A percentile compares a stretch with the other conserved stretches of the same genome.
These are phyloP conservation scores for Zeugodacus cucurbitae DNA, from an alignment of 1,140 invertebrate species.

Conservation along the genomic window DNA sequence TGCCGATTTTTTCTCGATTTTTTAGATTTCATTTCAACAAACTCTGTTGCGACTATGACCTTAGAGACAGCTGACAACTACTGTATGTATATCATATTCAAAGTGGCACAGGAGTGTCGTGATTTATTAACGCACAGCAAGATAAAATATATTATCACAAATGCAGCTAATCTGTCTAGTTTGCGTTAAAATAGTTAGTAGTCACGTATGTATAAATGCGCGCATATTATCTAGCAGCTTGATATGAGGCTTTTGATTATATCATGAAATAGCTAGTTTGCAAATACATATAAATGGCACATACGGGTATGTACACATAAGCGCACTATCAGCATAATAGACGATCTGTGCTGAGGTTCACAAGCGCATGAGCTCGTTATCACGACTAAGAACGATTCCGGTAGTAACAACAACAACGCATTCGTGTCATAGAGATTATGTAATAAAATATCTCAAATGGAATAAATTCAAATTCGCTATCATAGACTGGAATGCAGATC, in stretches of 20 bases:
- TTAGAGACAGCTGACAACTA: no score
- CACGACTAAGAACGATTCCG: not conserved
- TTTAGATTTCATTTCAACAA: no score
- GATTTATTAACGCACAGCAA: not conserved
- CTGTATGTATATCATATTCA: no score
- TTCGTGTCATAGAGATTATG: not conserved
- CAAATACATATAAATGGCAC: not conserved
- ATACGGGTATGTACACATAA: not conserved
- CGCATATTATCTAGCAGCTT: not conserved
- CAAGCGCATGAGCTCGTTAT: not conserved
- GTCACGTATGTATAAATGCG: not conserved
- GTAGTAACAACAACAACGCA: not conserved
- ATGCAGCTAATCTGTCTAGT: not conserved
- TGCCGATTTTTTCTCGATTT: no score
- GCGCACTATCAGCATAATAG: not conserved
- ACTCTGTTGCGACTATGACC: no score
- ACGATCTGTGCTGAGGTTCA: not conserved
- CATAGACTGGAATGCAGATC: not conserved
- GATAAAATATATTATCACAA: not conserved
- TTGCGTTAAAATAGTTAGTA: not conserved
- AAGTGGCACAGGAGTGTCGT: no score
- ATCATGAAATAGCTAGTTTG: not conserved
- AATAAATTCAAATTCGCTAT: not conserved
- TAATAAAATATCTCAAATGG: not conserved
- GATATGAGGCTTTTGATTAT: not conserved